Evolutionary conservation across 2,113 vertebrate species (phyloP), one percentile per base, ranked within the genome.

Genomic region (Silurus meridionalis): DNA sequence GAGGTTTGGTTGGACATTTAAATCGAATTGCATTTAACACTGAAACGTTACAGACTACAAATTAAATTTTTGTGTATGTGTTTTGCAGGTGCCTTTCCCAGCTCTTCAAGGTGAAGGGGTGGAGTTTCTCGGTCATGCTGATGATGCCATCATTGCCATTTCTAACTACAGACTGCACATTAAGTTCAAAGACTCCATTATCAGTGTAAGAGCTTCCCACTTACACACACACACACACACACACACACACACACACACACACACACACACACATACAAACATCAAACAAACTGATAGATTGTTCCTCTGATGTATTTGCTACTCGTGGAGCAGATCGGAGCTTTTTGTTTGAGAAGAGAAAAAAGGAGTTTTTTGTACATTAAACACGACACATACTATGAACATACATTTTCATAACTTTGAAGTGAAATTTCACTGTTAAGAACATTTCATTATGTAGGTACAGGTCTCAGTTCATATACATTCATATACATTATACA

Each of bases 121-220:
- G 89, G 98, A 99, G 91, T 99, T 97, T 92, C 94, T 99, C 82
- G 98, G 98, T 89, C 96, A 92, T 82, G 97, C 98, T 0, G 96
- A 97, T 0, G 98, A 99, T 84, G 97, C 97, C 58, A 92, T 99
- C 93, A 99, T 99, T 2, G 98, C 98, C 90, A 96, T 99, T 92
- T 99, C 98, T 81, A 99, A 99, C 96, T 99, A 99, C 95, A 95
- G 98, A 90, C 95, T 99, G 86, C 98, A 99, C 91, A 98, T 99
- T 92, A 99, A 99, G 89, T 99, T 97, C 92, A 99, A 98, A 93
- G 97, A 99, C 91, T 99, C 98, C 17, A 96, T 99, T 90, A 95
- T 99, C 93, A 99, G 98, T 85, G 98, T 99, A 93, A 97, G 97
- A 94, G 48, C 79, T 10, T 19, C 15, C 11, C 75, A 55, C 55